Conservation (phyloP, 2,797 vertebrate species). For the Arremon aurantiirostris region DNA sequence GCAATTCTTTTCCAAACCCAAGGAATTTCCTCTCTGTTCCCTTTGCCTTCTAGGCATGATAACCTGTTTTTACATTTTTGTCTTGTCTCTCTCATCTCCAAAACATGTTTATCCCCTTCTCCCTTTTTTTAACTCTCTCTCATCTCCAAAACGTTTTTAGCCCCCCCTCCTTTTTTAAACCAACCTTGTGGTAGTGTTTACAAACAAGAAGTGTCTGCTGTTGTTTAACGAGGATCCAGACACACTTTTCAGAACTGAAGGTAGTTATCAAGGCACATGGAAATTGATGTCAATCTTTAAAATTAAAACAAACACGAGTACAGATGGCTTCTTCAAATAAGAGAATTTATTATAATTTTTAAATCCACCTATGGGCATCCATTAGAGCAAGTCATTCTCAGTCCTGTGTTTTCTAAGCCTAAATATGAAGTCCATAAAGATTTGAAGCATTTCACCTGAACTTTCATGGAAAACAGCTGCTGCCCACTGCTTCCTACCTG, state of each 20-base stretch:
- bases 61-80: not conserved
- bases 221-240: not conserved
- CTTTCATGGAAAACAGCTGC: not conserved
- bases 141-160: not conserved
- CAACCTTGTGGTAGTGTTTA: not conserved
- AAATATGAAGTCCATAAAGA: not conserved
- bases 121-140: not conserved
- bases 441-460: not conserved
- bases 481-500: not conserved
- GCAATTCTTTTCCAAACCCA: not conserved
- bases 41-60: not conserved
- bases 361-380: not conserved
- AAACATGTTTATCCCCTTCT: not conserved
- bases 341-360: not conserved
- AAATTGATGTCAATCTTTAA: not conserved
- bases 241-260: not conserved
- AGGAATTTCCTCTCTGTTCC: not conserved
- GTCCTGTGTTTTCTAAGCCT: not conserved
- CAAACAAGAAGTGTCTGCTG: not conserved
- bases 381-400: not conserved
- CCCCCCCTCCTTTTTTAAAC: not conserved
- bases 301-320: not conserved
- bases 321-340: conserved; percentile 1
- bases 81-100: not conserved
- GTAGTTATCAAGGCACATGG: not conserved